Base-by-base conservation (phyloP, 2,888 invertebrate genomes). In the Leptopterna dolabrata region DNA sequence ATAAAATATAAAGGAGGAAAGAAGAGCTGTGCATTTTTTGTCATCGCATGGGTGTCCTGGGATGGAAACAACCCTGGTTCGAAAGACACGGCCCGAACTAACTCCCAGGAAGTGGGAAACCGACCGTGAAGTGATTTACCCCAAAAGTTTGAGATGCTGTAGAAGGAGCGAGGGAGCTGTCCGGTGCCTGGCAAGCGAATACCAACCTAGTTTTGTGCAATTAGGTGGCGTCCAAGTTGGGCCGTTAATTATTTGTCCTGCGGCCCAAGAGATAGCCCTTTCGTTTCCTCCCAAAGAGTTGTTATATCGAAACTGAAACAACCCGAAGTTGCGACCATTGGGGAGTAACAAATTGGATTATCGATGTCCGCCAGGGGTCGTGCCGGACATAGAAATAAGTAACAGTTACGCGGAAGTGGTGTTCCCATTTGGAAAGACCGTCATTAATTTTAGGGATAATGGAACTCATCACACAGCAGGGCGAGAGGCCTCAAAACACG, bases 161-260 rank as follows among this genome's bases (percentile, higher is more conserved):
- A 36, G 36, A 36, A 36, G 36, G 36, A 36, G 73, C 24, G 73
- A 19, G 55, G n/a, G 9, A 19, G 55, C 16, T 4, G 55, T 55
- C 55, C 19, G 7, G 9, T 2, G 3, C 19, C 45, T 43, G 43
- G 78, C 45, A 43, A 24, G 27, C 24, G 78, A 78, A 78, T 78
- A 78, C 78, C 78, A 24, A 41, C 78, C 78, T 41, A 43, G 78
- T 78, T 43, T 29, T 30, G 73, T 36, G 73, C 27, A 36, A 36
- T 73, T 41, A 55, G 24, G 73, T 73, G 30, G 30, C 41, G 73
- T 73, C 55, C 78, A 45, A 41, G 78, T 78, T 43, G 43, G 78
- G 43, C 41, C 78, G 78, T 78, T 78, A 78, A 78, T 78, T 78
- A 78, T 78, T 78, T 78, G 78, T 36, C 45, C 78, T 78, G 14